Evolutionary conservation across 2,797 vertebrate species (phyloP).

Genomic region (Melanotaenia boesemani): DNA sequence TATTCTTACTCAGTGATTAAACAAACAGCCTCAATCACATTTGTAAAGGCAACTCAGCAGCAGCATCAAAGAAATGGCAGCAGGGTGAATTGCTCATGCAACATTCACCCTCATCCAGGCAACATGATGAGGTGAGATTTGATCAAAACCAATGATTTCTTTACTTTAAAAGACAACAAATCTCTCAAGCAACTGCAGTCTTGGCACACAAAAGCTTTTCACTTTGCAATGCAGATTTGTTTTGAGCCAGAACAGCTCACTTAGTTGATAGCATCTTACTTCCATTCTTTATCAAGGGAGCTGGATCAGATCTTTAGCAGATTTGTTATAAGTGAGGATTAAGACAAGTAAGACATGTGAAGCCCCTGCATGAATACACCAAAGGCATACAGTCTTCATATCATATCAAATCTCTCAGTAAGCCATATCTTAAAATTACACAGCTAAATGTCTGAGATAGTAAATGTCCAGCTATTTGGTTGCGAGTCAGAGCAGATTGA

Average conservation of each 20-base stretch:
- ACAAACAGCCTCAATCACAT: constrained; percentile 55
- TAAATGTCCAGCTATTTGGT: constrained; percentile 10
- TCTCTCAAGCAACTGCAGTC: constrained; percentile 61
- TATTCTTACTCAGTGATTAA: constrained; percentile 60
- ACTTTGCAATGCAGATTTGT: constrained; percentile 67
- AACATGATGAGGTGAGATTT: constrained; percentile 57
- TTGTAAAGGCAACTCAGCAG: constrained; percentile 29
- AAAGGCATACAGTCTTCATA: not conserved
- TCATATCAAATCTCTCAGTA: not conserved
- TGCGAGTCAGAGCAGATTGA: not conserved
- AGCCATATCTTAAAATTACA: not conserved
- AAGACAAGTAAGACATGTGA: constrained; percentile 14
- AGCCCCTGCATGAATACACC: not conserved
- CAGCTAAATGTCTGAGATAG: not conserved
- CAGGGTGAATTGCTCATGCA: constrained; percentile 31
- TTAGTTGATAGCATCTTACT: constrained; percentile 47
- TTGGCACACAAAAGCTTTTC: constrained; percentile 52
- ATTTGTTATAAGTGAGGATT: not conserved
- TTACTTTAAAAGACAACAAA: constrained; percentile 53
- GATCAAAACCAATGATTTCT: constrained; percentile 41
- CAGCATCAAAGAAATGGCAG: constrained; percentile 41
- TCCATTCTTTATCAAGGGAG: constrained; percentile 26
- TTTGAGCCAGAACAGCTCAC: constrained; percentile 39
- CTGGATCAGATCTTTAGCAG: not conserved
- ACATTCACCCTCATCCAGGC: constrained; percentile 37